phyloP scores from a whole-genome alignment of 1,140 invertebrate species.

The Periplaneta americana region DNA sequence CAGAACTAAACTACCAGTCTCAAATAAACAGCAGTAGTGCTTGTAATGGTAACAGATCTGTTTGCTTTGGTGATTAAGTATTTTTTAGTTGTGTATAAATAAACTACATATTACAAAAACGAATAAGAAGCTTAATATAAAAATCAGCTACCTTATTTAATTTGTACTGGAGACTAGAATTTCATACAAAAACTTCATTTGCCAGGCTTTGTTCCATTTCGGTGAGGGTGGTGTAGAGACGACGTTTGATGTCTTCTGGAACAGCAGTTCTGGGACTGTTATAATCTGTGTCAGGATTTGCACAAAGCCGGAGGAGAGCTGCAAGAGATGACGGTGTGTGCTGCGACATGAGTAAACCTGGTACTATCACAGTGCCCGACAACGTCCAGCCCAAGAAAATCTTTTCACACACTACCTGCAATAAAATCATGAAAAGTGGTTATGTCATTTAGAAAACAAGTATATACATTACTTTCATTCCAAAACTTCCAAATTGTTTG shows the following conservation, averaged over 20 bases:
- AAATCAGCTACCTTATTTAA: neutral
- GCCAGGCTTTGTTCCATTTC: slow-evolving; percentile 32
- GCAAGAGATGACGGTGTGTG: slow-evolving; percentile 47
- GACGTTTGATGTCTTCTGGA: slow-evolving; percentile 37
- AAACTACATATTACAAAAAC: neutral
- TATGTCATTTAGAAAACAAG: too few relatives aligned
- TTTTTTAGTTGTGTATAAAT: neutral
- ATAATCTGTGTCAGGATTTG: slow-evolving; percentile 41
- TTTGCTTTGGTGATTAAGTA: too few relatives aligned
- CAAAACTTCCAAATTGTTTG: too few relatives aligned
- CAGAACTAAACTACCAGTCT: too few relatives aligned
- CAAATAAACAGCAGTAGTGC: too few relatives aligned
- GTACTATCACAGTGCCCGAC: slow-evolving; percentile 50
- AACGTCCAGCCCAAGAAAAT: slow-evolving; percentile 56
- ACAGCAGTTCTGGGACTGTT: slow-evolving; percentile 37
- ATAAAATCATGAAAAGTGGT: too few relatives aligned
- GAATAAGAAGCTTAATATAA: neutral
- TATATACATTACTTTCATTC: too few relatives aligned
- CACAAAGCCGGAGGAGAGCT: slow-evolving; percentile 47
- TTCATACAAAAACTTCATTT: slow-evolving; percentile 11
- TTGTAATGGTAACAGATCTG: too few relatives aligned
- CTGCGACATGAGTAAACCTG: slow-evolving; percentile 50
- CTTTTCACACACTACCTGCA: slow-evolving; percentile 49
- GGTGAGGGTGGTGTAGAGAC: slow-evolving; percentile 47
- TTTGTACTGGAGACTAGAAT: neutral